Evolutionary conservation across 2,113 vertebrate genomes (phyloP).

Genomic region (Spilogale gracilis): DNA sequence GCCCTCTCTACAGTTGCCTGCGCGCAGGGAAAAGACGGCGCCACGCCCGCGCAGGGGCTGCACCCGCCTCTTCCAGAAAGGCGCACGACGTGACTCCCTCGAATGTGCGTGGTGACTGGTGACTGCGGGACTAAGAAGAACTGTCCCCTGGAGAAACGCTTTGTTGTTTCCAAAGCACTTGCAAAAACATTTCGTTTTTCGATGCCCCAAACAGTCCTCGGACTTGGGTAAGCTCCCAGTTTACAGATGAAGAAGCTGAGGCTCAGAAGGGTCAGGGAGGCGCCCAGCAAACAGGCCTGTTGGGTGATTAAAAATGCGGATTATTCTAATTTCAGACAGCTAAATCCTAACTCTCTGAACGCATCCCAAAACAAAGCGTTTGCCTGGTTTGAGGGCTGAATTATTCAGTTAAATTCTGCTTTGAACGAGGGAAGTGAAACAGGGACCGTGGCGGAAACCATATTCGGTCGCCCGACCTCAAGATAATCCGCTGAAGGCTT

Average conservation of each 20-base stretch:
- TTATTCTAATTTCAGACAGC: neutral
- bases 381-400: neutral
- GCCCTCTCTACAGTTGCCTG: neutral
- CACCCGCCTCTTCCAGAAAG: neutral
- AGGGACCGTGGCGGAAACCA: neutral
- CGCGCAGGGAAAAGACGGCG: accelerated
- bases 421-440: neutral
- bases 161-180: neutral
- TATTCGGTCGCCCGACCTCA: conserved; percentile 34
- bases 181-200: neutral
- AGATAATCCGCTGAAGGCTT: conserved; percentile 40
- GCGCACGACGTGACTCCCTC: neutral
- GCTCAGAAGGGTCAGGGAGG: neutral
- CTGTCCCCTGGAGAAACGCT: neutral
- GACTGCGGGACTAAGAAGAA: neutral
- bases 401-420: neutral
- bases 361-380: neutral
- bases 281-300: neutral
- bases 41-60: accelerated
- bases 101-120: neutral
- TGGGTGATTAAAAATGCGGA: neutral
- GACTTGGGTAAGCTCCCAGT: neutral
- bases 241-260: conserved; percentile 15
- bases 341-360: neutral
- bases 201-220: neutral